These are phyloP conservation scores for Lycaon pictus DNA, from an alignment of 2,113 vertebrate species.

Conservation along the genomic window DNA sequence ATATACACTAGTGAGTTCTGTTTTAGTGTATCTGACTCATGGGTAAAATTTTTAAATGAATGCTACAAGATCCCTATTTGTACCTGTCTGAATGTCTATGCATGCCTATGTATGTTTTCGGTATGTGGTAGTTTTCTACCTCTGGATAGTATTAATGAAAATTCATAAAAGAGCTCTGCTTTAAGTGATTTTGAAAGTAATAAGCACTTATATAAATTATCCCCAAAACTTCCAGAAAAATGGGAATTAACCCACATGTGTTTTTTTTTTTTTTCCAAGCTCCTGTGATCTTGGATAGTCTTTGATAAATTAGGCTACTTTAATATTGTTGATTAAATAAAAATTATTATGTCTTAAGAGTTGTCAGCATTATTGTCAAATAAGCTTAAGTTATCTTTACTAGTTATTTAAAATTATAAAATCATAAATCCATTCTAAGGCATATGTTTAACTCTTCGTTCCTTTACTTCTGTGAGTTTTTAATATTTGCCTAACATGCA, in stretches of 20 bases:
- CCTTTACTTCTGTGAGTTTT: conserved; percentile 11
- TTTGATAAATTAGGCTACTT: not conserved
- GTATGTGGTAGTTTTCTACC: not conserved
- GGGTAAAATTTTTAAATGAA: not conserved
- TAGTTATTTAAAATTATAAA: conserved; percentile 2
- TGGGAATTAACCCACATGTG: not conserved
- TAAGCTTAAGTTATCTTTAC: not conserved
- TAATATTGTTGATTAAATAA: not conserved
- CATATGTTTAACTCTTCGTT: not conserved
- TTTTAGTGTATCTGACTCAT: not conserved
- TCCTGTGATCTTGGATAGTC: not conserved
- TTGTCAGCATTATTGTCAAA: conserved; percentile 12
- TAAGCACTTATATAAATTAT: conserved; percentile 1
- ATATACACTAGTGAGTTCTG: not conserved
- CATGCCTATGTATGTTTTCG: not conserved
- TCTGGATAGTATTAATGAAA: not conserved
- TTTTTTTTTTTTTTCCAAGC: not conserved
- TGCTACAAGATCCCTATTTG: not conserved
- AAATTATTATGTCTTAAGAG: not conserved
- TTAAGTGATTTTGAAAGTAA: not conserved
- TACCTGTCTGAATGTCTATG: not conserved
- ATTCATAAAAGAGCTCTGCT: not conserved
- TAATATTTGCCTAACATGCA: not conserved
- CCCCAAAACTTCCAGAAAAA: conserved; percentile 9
- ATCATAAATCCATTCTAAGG: conserved; percentile 31